Percentiles rank a stretch among this genome's conserved stretches.
Evolutionary conservation across 2,888 invertebrate species (phyloP).

Genomic region (Cephus runcator): DNA sequence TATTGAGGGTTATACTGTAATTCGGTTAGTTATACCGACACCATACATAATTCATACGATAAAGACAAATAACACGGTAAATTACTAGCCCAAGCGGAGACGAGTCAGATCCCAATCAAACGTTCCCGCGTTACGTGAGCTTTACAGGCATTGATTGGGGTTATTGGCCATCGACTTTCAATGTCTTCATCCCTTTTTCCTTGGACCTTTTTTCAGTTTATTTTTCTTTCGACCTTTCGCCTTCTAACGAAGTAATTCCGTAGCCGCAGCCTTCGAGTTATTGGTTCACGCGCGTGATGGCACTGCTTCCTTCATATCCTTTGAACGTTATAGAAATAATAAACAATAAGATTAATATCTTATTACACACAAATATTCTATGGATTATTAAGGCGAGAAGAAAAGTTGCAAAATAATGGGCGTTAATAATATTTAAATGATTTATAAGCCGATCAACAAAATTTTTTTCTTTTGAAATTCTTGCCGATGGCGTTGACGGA

Average conservation of each 20-base stretch:
- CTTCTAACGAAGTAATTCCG: constrained; percentile 12
- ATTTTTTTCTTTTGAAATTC: not conserved
- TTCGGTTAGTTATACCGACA: constrained; percentile 20
- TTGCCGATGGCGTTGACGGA: not conserved
- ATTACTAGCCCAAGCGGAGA: constrained; percentile 11
- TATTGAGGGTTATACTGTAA: constrained; percentile 18
- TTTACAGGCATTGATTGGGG: constrained; percentile 21
- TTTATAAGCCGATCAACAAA: too few species aligned
- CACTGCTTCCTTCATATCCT: not conserved
- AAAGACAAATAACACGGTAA: constrained; percentile 23
- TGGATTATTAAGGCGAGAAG: not conserved
- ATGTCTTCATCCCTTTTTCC: not conserved
- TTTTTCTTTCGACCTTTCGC: constrained; percentile 21
- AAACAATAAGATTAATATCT: not conserved
- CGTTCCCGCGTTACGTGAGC: constrained; percentile 17
- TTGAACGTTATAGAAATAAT: not conserved
- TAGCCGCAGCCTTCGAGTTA: not conserved
- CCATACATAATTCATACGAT: constrained; percentile 23
- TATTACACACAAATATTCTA: not conserved
- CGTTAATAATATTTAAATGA: not conserved
- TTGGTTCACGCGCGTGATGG: not conserved
- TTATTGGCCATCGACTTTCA: constrained; percentile 9
- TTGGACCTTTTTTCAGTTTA: constrained; percentile 1
- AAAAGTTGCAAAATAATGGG: not conserved
- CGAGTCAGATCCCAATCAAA: constrained; percentile 19